A percentile compares a stretch with the other conserved stretches of the same genome.
These are phyloP conservation scores for Limenitis arthemis DNA, from an alignment of 2,888 invertebrate species.

Conservation along the genomic window DNA sequence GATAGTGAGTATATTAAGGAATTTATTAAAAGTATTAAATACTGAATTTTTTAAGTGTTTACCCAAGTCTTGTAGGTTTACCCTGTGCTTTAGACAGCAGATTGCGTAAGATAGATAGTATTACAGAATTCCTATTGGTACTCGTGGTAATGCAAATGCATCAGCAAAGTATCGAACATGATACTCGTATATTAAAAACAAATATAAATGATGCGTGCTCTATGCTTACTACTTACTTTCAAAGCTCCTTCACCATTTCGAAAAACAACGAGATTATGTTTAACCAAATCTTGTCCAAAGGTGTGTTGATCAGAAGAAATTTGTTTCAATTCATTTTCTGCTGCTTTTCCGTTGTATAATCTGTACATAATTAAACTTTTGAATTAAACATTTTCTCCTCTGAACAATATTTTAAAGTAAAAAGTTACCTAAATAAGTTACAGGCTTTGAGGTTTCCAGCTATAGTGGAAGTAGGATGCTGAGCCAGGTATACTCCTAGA, in stretches of 20 bases:
- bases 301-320: conserved; percentile 81
- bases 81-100: too few relatives aligned
- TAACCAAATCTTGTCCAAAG: conserved; percentile 93
- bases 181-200: conserved; percentile 33
- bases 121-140: too few relatives aligned
- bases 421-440: conserved; percentile 67
- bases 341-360: conserved; percentile 95
- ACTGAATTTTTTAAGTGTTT: conserved; percentile 32
- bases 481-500: conserved; percentile 92
- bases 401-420: neutral
- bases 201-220: neutral
- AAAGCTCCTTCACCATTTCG: conserved; percentile 94
- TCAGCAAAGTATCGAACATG: conserved; percentile 41
- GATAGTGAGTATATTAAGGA: too few relatives aligned
- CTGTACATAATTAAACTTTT: conserved; percentile 37
- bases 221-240: conserved; percentile 69
- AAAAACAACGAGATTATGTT: conserved; percentile 96
- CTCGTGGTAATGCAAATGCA: conserved; percentile 71
- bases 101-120: too few relatives aligned
- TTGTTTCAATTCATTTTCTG: conserved; percentile 91
- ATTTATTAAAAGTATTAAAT: conserved; percentile 32
- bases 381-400: too few relatives aligned
- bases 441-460: conserved; percentile 93
- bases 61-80: conserved; percentile 30
- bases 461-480: conserved; percentile 93